These are phyloP conservation scores for Arion vulgaris DNA, from an alignment of 1,140 invertebrate species.

Conservation along the genomic window DNA sequence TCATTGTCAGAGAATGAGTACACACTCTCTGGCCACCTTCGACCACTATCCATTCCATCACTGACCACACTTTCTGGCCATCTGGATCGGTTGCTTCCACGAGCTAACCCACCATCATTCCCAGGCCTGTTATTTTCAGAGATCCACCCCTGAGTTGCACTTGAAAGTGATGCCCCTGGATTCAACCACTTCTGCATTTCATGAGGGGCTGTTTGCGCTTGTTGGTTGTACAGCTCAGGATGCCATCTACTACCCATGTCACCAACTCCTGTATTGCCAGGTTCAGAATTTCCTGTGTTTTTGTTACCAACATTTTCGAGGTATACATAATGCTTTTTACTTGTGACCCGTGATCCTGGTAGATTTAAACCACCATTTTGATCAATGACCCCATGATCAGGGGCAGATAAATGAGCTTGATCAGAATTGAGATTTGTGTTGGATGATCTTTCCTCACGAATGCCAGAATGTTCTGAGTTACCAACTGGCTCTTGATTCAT, in stretches of 20 bases:
- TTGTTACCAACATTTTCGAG: not conserved
- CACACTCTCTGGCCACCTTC: conserved; percentile 51
- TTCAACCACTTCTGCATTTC: conserved; percentile 2
- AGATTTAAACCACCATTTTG: not conserved
- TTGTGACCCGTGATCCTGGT: not conserved
- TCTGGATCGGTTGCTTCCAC: conserved; percentile 30
- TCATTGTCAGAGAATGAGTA: conserved; percentile 69
- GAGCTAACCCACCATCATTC: conserved; percentile 25
- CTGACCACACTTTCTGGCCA: conserved; percentile 23
- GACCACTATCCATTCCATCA: conserved; percentile 39
- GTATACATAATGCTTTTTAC: not conserved
- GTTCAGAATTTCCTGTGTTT: not conserved
- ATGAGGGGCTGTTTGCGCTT: not conserved
- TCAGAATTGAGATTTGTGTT: not conserved
- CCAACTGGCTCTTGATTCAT: conserved; percentile 39
- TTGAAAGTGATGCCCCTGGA: not conserved
- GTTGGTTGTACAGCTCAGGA: not conserved
- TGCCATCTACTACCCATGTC: not conserved
- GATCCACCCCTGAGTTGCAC: not conserved
- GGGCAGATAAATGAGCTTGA: not conserved
- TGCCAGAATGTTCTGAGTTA: not conserved
- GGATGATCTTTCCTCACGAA: not conserved
- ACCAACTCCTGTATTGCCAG: not conserved
- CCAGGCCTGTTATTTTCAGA: conserved; percentile 13
- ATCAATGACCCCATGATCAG: not conserved